These are phyloP conservation scores for Cantharis rufa DNA, from an alignment of 2,888 invertebrate species.

Conservation along the genomic window DNA sequence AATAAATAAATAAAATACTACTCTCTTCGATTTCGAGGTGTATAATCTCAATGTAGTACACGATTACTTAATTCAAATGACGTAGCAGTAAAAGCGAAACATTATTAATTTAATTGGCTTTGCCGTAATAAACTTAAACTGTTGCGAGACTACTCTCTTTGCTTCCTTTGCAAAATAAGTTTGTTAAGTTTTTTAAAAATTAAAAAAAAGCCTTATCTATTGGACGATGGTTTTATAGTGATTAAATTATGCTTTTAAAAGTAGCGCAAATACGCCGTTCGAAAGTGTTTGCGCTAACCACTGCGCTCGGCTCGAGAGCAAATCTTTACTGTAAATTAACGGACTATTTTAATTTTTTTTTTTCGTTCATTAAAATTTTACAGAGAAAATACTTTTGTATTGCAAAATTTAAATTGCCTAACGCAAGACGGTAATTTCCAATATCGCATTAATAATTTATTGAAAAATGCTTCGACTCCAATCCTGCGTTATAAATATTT, in stretches of 20 bases:
- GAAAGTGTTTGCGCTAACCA: not conserved
- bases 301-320: not conserved
- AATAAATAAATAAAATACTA: not conserved
- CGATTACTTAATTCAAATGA: not conserved
- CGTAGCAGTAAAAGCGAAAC: not conserved
- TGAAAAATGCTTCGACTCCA: not conserved
- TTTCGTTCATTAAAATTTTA: too few relatives aligned
- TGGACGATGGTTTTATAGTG: not conserved
- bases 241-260: not conserved
- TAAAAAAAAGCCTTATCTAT: not conserved
- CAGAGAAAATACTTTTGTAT: not conserved
- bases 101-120: not conserved
- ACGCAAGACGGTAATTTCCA: not conserved
- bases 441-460: not conserved
- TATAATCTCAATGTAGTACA: not conserved
- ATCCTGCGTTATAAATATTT: not conserved
- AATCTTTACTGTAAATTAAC: not conserved
- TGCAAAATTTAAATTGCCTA: not conserved
- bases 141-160: not conserved
- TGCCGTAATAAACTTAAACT: not conserved
- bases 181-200: not conserved
- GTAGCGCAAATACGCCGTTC: not conserved
- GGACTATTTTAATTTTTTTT: too few relatives aligned
- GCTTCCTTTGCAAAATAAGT: not conserved
- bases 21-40: not conserved